These are phyloP conservation scores for Clarias pachynema DNA, from an alignment of 2,797 vertebrate genomes.

Conservation along the genomic window DNA sequence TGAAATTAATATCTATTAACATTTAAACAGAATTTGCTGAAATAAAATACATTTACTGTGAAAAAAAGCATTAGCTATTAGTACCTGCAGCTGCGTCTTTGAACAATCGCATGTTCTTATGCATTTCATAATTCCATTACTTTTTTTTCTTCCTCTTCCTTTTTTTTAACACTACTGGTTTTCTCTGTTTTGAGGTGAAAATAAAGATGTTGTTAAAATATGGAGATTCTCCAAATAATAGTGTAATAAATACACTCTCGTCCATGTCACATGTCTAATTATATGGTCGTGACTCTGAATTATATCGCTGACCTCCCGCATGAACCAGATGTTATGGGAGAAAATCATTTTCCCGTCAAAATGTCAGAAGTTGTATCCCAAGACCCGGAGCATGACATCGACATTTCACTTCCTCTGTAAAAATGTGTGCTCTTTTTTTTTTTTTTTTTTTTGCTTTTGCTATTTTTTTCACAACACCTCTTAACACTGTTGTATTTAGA, in stretches of 20 bases:
- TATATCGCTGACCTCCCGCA: slow-evolving; percentile 34
- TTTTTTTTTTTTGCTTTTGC: not conserved
- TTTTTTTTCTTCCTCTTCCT: too few relatives aligned
- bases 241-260: slow-evolving; percentile 42
- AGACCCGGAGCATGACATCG: slow-evolving; percentile 41
- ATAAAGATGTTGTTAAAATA: not conserved
- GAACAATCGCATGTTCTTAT: not conserved
- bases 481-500: not conserved
- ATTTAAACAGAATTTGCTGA: too few relatives aligned
- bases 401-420: slow-evolving; percentile 26
- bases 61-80: not conserved
- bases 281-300: slow-evolving; percentile 55
- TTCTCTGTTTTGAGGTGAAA: not conserved
- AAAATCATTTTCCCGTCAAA: slow-evolving; percentile 16
- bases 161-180: not conserved
- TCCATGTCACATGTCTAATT: slow-evolving; percentile 55
- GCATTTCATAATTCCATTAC: not conserved
- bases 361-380: slow-evolving; percentile 37
- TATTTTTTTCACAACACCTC: not conserved
- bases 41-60: not conserved
- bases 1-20: too few relatives aligned
- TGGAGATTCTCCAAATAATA: slow-evolving; percentile 19
- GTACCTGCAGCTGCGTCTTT: not conserved
- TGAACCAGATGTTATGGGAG: slow-evolving; percentile 17
- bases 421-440: not conserved